Evolutionary conservation across 2,888 invertebrate species (phyloP).

Genomic region (Scaptomyza cyrtandrae): DNA sequence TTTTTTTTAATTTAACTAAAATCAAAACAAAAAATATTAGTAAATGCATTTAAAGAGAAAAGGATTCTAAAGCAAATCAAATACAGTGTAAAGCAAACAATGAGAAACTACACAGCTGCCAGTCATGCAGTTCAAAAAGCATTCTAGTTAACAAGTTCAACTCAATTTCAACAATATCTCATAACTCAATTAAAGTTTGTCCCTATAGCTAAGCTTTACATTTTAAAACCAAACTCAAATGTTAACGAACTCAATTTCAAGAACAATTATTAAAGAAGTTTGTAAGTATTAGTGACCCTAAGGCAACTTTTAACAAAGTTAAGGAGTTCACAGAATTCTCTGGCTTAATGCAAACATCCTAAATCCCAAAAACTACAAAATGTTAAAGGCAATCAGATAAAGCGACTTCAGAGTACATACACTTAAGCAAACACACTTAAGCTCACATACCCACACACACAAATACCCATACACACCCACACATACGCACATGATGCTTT

Average conservation of each 20-base stretch:
- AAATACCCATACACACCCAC: slow-evolving; percentile 3
- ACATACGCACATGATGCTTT: slow-evolving; percentile 1
- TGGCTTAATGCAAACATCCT: slow-evolving; percentile 24
- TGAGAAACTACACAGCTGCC: neutral
- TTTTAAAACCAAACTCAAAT: neutral
- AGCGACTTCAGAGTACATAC: slow-evolving; percentile 3
- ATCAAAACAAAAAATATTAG: neutral
- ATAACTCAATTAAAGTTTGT: neutral
- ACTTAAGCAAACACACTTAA: slow-evolving; percentile 1
- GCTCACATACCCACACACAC: slow-evolving; percentile 8
- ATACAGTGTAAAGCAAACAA: neutral
- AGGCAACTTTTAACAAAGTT: slow-evolving; percentile 7
- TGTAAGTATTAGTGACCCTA: neutral
- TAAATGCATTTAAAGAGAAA: slow-evolving; percentile 3
- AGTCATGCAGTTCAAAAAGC: slow-evolving; percentile 19
- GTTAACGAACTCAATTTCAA: slow-evolving; percentile 2
- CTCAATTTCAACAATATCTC: neutral
- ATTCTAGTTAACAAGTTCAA: slow-evolving; percentile 13
- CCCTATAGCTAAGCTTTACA: neutral
- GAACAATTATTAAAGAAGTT: slow-evolving; percentile 11
- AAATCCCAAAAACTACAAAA: slow-evolving; percentile 32
- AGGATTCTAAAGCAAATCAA: neutral
- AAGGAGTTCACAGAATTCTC: slow-evolving; percentile 13
- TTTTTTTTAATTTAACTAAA: neutral
- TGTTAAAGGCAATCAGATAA: slow-evolving; percentile 24